These are phyloP conservation scores for Triplophysa yarkandensis DNA, from an alignment of 2,797 vertebrate species.

Conservation along the genomic window DNA sequence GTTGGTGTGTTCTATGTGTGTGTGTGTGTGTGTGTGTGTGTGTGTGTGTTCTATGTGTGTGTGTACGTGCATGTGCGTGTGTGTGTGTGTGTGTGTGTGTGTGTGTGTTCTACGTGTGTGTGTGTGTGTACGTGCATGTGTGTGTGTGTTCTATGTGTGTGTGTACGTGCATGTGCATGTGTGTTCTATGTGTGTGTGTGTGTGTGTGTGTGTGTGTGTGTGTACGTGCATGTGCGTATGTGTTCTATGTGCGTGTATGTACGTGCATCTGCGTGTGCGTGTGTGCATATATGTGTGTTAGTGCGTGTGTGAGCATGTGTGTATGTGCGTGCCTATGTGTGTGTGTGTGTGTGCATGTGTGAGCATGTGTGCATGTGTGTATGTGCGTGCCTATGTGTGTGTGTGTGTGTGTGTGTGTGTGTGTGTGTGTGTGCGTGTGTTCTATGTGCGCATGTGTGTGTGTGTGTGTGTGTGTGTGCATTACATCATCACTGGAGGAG, in stretches of 20 bases:
- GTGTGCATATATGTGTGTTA: too few species aligned
- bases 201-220: not conserved
- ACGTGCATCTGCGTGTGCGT: not conserved
- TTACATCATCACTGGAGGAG: slow-evolving; percentile 6
- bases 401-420: not conserved
- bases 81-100: not conserved
- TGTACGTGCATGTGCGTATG: not conserved
- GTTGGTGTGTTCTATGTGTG: too few species aligned
- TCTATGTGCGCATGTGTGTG: not conserved
- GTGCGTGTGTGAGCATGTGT: not conserved
- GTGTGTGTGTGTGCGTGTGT: not conserved
- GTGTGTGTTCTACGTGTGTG: not conserved
- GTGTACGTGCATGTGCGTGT: not conserved
- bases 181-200: not conserved
- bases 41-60: not conserved
- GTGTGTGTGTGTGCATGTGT: not conserved
- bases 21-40: not conserved
- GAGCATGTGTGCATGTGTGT: too few species aligned
- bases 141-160: too few species aligned
- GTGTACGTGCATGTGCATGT: not conserved
- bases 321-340: not conserved
- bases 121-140: not conserved
- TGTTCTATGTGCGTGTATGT: too few species aligned
- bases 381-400: too few species aligned
- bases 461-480: not conserved